Percentiles rank a stretch among this genome's conserved stretches.
These are phyloP conservation scores for Drosophila melanogaster DNA, from an alignment of 1,140 invertebrate species.

Conservation along the genomic window Release_6_plus_ISO1_MT NT_037436.4:6664501-6665000, in stretches of 20 bases:
- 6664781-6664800: no score
- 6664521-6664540: slow-evolving; percentile 94
- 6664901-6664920: slow-evolving; percentile 97
- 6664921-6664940: slow-evolving; percentile 93
- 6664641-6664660: neutral
- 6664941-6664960: slow-evolving; percentile 9
- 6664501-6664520: slow-evolving; percentile 86
- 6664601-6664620: neutral
- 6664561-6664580: slow-evolving; percentile 91
- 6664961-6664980: slow-evolving; percentile 11
- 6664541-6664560: slow-evolving; percentile 92
- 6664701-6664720: no score
- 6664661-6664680: neutral
- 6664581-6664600: slow-evolving; percentile 92
- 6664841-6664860: slow-evolving; percentile 92
- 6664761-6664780: no score
- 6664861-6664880: slow-evolving; percentile 97
- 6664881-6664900: slow-evolving; percentile 97
- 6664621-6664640: neutral
- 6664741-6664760: no score
- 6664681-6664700: no score
- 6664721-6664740: no score
- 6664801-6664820: no score
- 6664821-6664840: neutral
- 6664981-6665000: slow-evolving; percentile 33